These are phyloP conservation scores for Cheilosia scutellata DNA, from an alignment of 2,888 invertebrate genomes.

Conservation along the genomic window DNA sequence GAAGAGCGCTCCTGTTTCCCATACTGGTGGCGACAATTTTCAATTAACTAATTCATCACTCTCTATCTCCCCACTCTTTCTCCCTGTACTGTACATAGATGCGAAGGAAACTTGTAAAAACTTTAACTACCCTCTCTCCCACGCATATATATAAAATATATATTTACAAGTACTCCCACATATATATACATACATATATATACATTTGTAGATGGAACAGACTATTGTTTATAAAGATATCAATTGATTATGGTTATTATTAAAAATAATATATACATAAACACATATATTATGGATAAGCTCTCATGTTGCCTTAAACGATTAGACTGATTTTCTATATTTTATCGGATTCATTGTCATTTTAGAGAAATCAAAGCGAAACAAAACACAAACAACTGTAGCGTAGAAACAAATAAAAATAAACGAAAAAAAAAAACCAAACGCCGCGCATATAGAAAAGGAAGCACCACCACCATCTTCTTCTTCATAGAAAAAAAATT, in stretches of 20 bases:
- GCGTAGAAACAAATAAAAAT: slow-evolving; percentile 64
- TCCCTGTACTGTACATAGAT: slow-evolving; percentile 28
- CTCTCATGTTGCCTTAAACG: slow-evolving; percentile 88
- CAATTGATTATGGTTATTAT: slow-evolving; percentile 71
- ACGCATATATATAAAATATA: slow-evolving; percentile 41
- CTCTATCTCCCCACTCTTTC: slow-evolving; percentile 1
- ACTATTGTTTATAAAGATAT: slow-evolving; percentile 60
- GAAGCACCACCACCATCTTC: slow-evolving; percentile 44
- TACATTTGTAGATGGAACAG: slow-evolving; percentile 55
- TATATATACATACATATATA: slow-evolving; percentile 20
- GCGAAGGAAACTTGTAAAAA: slow-evolving; percentile 43
- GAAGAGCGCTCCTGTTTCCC: slow-evolving; percentile 34
- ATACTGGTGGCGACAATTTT: slow-evolving; percentile 47
- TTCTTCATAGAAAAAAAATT: slow-evolving; percentile 24
- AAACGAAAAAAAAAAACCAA: slow-evolving; percentile 44
- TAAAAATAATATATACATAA: slow-evolving; percentile 44
- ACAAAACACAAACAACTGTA: slow-evolving; percentile 53
- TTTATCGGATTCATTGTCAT: slow-evolving; percentile 77
- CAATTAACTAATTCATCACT: slow-evolving; percentile 27
- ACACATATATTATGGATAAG: slow-evolving; percentile 80
- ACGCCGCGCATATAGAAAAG: slow-evolving; percentile 65
- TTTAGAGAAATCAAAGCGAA: slow-evolving; percentile 76
- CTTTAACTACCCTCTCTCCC: slow-evolving; percentile 18
- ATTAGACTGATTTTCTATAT: slow-evolving; percentile 88
- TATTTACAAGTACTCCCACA: slow-evolving; percentile 53